phyloP scores from a whole-genome alignment of 2,888 invertebrate genomes.

The Perdita meconis region DNA sequence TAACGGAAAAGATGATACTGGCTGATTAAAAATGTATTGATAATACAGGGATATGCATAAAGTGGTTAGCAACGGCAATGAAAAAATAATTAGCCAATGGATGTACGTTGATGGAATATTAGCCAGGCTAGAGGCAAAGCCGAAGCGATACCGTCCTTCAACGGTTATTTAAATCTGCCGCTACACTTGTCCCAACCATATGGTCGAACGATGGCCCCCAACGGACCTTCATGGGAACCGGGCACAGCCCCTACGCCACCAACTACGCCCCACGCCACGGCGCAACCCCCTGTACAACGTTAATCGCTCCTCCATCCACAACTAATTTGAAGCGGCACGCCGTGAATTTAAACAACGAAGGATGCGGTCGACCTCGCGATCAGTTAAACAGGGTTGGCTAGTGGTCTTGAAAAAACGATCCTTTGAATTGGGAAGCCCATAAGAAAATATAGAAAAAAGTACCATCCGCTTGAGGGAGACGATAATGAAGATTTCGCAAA shows the following conservation, averaged over 20 bases:
- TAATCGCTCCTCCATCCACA: conserved; percentile 76
- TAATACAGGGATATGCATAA: too few relatives aligned
- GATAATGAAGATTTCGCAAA: too few relatives aligned
- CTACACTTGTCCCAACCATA: conserved; percentile 83
- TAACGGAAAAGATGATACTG: too few relatives aligned
- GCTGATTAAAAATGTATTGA: too few relatives aligned
- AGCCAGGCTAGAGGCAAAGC: conserved; percentile 24
- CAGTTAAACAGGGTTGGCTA: conserved; percentile 8
- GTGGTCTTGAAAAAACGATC: not conserved
- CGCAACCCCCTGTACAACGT: conserved; percentile 72
- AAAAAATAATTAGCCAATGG: conserved; percentile 24
- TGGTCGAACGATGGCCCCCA: conserved; percentile 82
- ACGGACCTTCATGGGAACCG: conserved; percentile 84
- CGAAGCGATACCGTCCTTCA: conserved; percentile 69
- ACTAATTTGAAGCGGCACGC: conserved; percentile 76
- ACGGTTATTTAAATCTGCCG: conserved; percentile 84
- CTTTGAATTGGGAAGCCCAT: conserved; percentile 1
- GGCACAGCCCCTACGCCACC: conserved; percentile 75
- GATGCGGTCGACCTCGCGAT: conserved; percentile 68
- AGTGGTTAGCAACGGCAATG: not conserved
- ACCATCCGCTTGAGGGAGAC: not conserved
- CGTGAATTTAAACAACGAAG: conserved; percentile 77
- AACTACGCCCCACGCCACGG: conserved; percentile 66
- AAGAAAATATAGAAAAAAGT: not conserved
- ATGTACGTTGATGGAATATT: conserved; percentile 44